Evolutionary conservation across 53 echinoderm and acorn worm genomes (phyloP).

Genomic region (Luidia sarsii): DNA sequence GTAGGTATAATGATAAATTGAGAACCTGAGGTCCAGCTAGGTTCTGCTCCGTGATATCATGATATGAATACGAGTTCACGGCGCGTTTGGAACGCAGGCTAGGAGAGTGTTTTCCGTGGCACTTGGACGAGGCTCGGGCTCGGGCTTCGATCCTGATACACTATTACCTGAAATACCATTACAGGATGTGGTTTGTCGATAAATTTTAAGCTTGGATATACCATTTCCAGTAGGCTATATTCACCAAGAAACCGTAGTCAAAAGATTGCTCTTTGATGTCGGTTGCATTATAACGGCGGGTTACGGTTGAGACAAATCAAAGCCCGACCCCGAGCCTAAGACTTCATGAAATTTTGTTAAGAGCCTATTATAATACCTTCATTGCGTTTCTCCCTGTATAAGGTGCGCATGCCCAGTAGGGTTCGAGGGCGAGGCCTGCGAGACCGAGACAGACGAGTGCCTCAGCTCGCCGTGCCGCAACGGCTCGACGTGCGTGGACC

Average conservation of each 20-base stretch:
- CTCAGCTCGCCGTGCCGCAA: constrained; percentile 33
- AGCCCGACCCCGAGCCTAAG: not conserved
- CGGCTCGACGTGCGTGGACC: constrained; percentile 27
- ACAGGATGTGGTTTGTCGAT: no score
- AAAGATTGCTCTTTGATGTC: not conserved
- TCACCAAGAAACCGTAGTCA: not conserved
- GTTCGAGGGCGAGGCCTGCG: constrained; percentile 27
- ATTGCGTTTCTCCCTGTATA: constrained; percentile 24
- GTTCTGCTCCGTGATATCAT: no score
- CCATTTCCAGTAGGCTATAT: no score
- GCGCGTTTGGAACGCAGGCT: no score
- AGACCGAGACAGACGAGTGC: constrained; percentile 51
- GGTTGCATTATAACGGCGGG: not conserved
- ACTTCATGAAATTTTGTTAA: not conserved
- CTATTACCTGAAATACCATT: no score
- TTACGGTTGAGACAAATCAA: not conserved
- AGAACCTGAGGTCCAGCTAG: no score
- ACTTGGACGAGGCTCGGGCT: no score
- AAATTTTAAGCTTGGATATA: no score
- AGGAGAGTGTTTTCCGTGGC: no score
- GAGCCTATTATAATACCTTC: constrained; percentile 11
- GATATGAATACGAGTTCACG: no score
- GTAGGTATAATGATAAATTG: no score
- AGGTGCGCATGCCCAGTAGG: constrained; percentile 39
- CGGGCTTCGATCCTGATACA: no score